Evolutionary conservation across 2,888 invertebrate genomes (phyloP), one percentile per base, ranked within the genome.

Genomic region (Ctenicera cuprea): DNA sequence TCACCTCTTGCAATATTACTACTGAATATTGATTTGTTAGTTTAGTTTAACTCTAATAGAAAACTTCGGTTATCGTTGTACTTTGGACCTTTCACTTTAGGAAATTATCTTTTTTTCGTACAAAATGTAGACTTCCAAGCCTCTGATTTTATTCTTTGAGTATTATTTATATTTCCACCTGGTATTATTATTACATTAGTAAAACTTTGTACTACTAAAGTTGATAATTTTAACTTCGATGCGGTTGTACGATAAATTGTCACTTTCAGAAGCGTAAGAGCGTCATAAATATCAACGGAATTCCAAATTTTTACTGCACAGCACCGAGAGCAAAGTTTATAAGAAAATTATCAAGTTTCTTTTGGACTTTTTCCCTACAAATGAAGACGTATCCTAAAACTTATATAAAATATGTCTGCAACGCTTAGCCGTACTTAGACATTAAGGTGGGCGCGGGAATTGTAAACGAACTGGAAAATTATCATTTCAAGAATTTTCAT

Each of bases 301-400:
- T 70, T 54, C 70, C 48, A 70, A 73, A 74, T 59, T 74, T 71
- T 74, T 63, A 64, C 70, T 69, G 64, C 73, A 64, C 22, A 64
- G 59, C 59, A 54, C 22, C 64, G 59, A 68, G 48, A 68, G 65
- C 68, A 65, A 74, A 73, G 73, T 66, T 65, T 70, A 70, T 57
- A 65, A 70, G 73, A 70, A 74, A 74, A 74, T 74, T 69, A 74
- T 74, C 70, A 74, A 74, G 73, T 71, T 71, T 71, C 70, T 70
- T 69, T 65, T 45, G 26, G 37, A 69, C 37, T 63, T 74, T 74
- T 74, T 71, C 50, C 63, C 52, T 74, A 74, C 71, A 74, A 74
- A 74, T 74, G 74, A 74, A 74, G 74, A 74, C 74, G 74, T 66
- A 74, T 74, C 70, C 62, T 67, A 61, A 74, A 74, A 74, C 71